A percentile compares a stretch with the other conserved stretches of the same genome.
Conservation (phyloP, 2,888 invertebrate genomes). For the Hemithea aestivaria region DNA sequence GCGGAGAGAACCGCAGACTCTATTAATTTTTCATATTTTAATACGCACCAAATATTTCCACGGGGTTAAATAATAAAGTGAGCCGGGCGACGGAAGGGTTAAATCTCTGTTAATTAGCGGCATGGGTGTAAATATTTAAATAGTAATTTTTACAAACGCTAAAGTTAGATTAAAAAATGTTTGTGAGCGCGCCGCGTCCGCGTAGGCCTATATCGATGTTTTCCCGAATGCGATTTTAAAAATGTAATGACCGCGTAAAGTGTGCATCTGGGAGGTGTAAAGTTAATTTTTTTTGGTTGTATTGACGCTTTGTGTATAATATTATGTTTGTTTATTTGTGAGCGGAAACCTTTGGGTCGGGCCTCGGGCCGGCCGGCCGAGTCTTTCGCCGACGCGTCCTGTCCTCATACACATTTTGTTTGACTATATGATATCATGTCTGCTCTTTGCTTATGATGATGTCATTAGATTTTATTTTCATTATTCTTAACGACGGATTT, state of each 20-base stretch:
- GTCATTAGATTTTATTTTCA: conserved; percentile 16
- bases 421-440: conserved; percentile 50
- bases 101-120: conserved; percentile 78
- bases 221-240: conserved; percentile 69
- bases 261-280: conserved; percentile 65
- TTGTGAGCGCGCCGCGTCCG: conserved; percentile 49
- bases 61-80: conserved; percentile 72
- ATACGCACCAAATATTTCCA: conserved; percentile 78
- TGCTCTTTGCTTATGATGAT: conserved; percentile 28
- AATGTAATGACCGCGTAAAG: conserved; percentile 66
- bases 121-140: conserved; percentile 73
- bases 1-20: conserved; percentile 41
- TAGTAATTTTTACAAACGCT: conserved; percentile 79
- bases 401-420: conserved; percentile 50
- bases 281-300: conserved; percentile 65
- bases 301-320: conserved; percentile 64
- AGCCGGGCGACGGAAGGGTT: conserved; percentile 77
- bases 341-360: conserved; percentile 45
- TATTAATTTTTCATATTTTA: conserved; percentile 78
- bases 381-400: not conserved
- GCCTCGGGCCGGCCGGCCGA: conserved; percentile 22
- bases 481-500: too few species aligned
- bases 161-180: conserved; percentile 78
- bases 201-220: conserved; percentile 70
- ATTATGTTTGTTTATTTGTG: conserved; percentile 67